Base-by-base conservation (phyloP, 2,888 invertebrate species). In the Erebia aethiops region DNA sequence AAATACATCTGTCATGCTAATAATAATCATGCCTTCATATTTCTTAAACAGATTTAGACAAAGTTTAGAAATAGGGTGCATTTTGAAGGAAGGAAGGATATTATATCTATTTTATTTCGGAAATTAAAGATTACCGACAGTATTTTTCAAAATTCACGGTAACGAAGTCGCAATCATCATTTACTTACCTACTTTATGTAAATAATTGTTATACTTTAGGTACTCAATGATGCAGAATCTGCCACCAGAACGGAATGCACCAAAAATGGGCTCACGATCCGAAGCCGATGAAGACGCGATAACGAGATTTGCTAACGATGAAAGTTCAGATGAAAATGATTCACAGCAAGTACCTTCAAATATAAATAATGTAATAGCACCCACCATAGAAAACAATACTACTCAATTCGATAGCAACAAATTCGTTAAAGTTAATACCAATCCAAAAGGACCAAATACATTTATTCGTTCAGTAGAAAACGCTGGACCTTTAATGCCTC, bases 181-280 rank as follows among this genome's bases (percentile, higher is more conserved):
- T 26, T 26, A 26, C 26, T 26, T 26, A 58, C 9, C 5, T 58
- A 10, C 10, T 26, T 58, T 2, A 26, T 1, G 5, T 46, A 26
- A 43, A 58, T 63, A 11, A 51, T 35, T 35, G 35, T 26, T 49
- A 61, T 57, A 52, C 76, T 77, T 61, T 74, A 79, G 79, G 26
- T 79, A 71, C 54, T 57, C 77, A 49, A 71, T 66, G 70, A 62
- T 79, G 72, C 77, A 79, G 58, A 35, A 71, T n/a, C 26, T 64
- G 51, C 69, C 75, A 14, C 16, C 71, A 41, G 58, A 67, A 64
- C 26, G 49, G 52, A 56, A 60, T 57, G 60, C 49, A 54, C 60
- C 26, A 43, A 43, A 58, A 52, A 10, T 10, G 60, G 11, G 18
- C 16, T 7, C 4, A 41, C 43, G 11, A 11, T 1, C 8, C n/a